These are phyloP conservation scores for Poicephalus gulielmi DNA, from an alignment of 2,113 vertebrate genomes.

Conservation along the genomic window DNA sequence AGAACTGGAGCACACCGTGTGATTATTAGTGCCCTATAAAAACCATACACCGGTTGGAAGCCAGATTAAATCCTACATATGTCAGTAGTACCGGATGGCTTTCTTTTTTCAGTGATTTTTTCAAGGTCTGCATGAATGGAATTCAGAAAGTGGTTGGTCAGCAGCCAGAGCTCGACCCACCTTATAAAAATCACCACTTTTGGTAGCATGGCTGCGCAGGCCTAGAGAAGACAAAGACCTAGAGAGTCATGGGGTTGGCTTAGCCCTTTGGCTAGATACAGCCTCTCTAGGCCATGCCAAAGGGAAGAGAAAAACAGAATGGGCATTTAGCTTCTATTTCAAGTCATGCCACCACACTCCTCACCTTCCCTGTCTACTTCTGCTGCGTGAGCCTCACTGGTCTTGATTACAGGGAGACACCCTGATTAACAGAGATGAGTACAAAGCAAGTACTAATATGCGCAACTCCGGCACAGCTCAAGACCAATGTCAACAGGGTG, in stretches of 20 bases:
- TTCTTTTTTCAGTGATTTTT: background rate
- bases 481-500: background rate
- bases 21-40: slow-evolving; percentile 1
- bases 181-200: background rate
- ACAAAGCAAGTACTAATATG: background rate
- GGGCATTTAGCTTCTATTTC: background rate
- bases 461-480: background rate
- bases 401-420: background rate
- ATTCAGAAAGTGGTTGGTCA: background rate
- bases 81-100: background rate
- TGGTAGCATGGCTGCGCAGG: background rate
- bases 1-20: background rate
- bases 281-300: background rate
- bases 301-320: background rate
- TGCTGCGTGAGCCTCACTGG: fast-evolving
- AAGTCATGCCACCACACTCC: background rate
- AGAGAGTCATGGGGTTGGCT: background rate
- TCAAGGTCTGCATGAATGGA: background rate
- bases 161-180: background rate
- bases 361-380: background rate
- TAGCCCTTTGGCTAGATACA: background rate
- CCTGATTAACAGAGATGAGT: background rate
- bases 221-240: background rate
- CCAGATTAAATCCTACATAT: background rate
- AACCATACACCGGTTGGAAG: background rate